Evolutionary conservation across 2,797 vertebrate genomes (phyloP).

Genomic region (Mionectes olivaceus): DNA sequence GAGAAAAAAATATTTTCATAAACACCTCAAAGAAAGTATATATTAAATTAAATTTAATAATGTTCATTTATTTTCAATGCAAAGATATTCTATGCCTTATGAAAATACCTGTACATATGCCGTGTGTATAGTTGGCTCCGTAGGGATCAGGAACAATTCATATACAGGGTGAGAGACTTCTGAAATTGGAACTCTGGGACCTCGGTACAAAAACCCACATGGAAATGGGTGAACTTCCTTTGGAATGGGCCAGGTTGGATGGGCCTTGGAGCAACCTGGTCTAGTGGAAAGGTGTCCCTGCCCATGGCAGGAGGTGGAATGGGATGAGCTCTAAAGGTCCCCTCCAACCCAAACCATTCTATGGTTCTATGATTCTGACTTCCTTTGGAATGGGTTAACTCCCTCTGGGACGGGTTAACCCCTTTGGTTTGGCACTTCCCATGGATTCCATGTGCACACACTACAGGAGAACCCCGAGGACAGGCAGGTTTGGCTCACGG

Average conservation of each 20-base stretch:
- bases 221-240: neutral
- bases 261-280: neutral
- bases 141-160: conserved; percentile 20
- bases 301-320: neutral
- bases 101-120: conserved; percentile 81
- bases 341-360: neutral
- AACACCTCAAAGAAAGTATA: conserved; percentile 81
- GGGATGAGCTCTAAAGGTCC: neutral
- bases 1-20: conserved; percentile 85
- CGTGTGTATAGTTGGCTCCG: conserved; percentile 80
- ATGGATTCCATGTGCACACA: conserved; percentile 8
- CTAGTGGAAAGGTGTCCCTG: neutral
- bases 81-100: conserved; percentile 85
- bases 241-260: neutral
- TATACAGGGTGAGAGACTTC: neutral
- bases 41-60: conserved; percentile 83
- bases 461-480: conserved; percentile 4
- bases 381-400: neutral
- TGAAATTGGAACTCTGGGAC: neutral
- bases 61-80: conserved; percentile 82
- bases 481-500: conserved; percentile 23
- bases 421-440: neutral
- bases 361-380: neutral
- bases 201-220: neutral
- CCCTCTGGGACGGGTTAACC: neutral